Evolutionary conservation across 2,797 vertebrate species (phyloP).

Genomic region (Carcharodon carcharias): DNA sequence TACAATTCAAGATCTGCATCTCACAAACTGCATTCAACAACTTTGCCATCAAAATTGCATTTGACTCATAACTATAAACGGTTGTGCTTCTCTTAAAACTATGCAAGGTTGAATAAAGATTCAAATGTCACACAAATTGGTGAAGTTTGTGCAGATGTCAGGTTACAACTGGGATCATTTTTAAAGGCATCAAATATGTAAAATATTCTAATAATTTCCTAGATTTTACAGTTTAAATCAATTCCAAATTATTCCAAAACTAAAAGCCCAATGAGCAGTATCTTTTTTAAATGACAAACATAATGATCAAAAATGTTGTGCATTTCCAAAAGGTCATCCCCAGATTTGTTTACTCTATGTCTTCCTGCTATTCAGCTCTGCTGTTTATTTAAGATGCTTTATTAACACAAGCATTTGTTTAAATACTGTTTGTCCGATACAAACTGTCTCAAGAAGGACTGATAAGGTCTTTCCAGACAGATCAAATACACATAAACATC

Average conservation of each 20-base stretch:
- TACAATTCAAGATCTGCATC: slow-evolving; percentile 27
- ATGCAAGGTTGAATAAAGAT: neutral
- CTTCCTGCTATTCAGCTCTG: slow-evolving; percentile 38
- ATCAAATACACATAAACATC: slow-evolving; percentile 23
- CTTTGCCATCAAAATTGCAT: slow-evolving; percentile 14
- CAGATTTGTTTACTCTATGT: slow-evolving; percentile 41
- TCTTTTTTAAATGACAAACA: neutral
- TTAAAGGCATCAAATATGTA: neutral
- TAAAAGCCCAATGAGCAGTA: neutral
- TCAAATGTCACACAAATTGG: neutral
- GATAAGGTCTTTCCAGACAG: neutral
- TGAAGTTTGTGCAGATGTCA: neutral
- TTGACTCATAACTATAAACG: neutral
- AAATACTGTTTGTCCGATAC: slow-evolving; percentile 20
- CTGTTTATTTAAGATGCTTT: slow-evolving; percentile 30
- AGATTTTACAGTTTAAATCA: neutral
- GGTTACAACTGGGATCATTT: neutral
- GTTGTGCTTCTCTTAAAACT: neutral
- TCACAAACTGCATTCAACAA: slow-evolving; percentile 45
- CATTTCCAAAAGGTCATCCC: slow-evolving; percentile 24
- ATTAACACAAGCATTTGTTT: slow-evolving; percentile 30
- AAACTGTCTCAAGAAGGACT: slow-evolving; percentile 26
- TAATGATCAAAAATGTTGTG: neutral
- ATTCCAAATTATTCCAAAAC: slow-evolving; percentile 6
- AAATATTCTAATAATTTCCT: neutral